These are phyloP conservation scores for Gastracanthus pulcherrimus DNA, from an alignment of 2,888 invertebrate species.

Conservation along the genomic window DNA sequence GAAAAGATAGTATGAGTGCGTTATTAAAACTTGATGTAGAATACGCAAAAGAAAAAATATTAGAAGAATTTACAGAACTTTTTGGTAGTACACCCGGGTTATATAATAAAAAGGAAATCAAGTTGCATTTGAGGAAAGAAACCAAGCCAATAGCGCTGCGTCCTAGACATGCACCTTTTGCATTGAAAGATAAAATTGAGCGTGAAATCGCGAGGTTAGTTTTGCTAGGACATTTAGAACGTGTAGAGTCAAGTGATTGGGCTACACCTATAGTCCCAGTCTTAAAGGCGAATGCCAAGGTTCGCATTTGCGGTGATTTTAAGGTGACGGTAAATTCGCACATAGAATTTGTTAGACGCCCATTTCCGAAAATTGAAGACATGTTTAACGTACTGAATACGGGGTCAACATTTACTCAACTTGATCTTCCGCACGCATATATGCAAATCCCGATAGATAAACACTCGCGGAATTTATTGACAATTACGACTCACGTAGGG, in stretches of 20 bases:
- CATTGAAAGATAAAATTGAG: too few relatives aligned
- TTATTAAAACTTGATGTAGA: not conserved
- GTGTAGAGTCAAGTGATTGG: constrained; percentile 33
- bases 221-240: constrained; percentile 26
- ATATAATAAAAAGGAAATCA: constrained; percentile 41
- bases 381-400: constrained; percentile 28
- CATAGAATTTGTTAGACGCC: not conserved
- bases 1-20: too few relatives aligned
- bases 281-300: constrained; percentile 25
- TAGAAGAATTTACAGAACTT: constrained; percentile 16
- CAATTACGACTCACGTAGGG: constrained; percentile 38
- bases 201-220: constrained; percentile 35
- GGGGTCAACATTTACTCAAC: constrained; percentile 35
- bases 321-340: too few relatives aligned
- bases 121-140: constrained; percentile 45
- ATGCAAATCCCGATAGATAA: constrained; percentile 58
- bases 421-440: constrained; percentile 52
- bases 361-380: constrained; percentile 6
- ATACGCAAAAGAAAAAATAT: not conserved
- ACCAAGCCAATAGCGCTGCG: constrained; percentile 39
- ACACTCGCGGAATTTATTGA: constrained; percentile 41
- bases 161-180: constrained; percentile 40
- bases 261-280: constrained; percentile 35
- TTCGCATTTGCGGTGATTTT: too few relatives aligned
- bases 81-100: constrained; percentile 33